Conservation (phyloP, 1,140 invertebrate species). For the Tetragonula clypearis region DNA sequence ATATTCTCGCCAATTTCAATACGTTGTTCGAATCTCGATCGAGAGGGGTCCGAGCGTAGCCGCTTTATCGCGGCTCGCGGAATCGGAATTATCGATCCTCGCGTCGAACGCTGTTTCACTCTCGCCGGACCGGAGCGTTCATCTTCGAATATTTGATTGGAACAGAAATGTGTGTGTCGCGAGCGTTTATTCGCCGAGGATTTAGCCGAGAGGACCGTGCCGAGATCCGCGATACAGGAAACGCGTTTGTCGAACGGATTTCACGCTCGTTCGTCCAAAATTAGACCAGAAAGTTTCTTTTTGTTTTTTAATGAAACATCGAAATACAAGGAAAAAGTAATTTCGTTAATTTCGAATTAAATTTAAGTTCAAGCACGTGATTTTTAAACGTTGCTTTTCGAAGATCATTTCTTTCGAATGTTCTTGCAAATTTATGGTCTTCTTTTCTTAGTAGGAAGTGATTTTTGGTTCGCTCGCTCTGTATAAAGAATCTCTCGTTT, state of each 20-base stretch:
- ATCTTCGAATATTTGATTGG: background rate
- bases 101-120: background rate
- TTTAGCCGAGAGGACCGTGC: background rate
- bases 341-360: too few relatives aligned
- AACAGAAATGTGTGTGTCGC: background rate
- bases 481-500: too few relatives aligned
- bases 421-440: too few relatives aligned
- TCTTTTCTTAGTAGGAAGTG: too few relatives aligned
- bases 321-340: too few relatives aligned
- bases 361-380: too few relatives aligned
- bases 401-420: too few relatives aligned
- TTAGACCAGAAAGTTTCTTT: too few relatives aligned
- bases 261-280: background rate
- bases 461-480: too few relatives aligned
- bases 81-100: background rate
- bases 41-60: too few relatives aligned
- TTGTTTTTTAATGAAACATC: too few relatives aligned
- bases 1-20: background rate
- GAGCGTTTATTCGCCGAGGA: background rate
- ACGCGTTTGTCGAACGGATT: background rate
- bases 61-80: background rate
- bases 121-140: background rate
- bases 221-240: background rate
- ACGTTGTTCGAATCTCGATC: background rate
- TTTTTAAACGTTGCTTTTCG: too few relatives aligned